Evolutionary conservation across 2,888 invertebrate species (phyloP).

Genomic region (Chelonus formosanus): DNA sequence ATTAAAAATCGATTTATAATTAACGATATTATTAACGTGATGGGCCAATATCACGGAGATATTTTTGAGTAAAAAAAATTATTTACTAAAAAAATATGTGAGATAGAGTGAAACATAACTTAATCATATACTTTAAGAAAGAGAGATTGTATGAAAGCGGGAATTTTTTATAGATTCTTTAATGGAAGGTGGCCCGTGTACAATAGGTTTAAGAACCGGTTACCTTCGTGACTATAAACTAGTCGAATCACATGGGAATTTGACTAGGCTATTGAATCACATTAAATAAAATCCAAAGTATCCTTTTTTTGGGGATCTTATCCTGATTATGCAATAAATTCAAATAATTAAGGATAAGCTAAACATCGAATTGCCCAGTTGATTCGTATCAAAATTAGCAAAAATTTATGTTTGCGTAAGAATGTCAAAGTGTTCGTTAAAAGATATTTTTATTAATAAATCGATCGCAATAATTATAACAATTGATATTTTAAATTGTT

Average conservation of each 20-base stretch:
- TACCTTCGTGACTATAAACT: conserved; percentile 16
- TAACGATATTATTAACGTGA: background rate
- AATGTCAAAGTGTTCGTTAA: too few species aligned
- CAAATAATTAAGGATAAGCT: background rate
- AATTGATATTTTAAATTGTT: too few species aligned
- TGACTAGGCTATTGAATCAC: conserved; percentile 2
- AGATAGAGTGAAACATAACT: too few species aligned
- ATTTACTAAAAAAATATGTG: too few species aligned
- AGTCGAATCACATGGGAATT: background rate
- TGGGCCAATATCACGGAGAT: background rate
- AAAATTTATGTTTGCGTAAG: too few species aligned
- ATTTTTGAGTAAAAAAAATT: too few species aligned
- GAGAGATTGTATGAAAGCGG: background rate
- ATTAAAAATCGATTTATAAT: background rate
- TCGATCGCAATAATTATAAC: too few species aligned
- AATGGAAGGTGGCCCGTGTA: background rate
- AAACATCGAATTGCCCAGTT: background rate
- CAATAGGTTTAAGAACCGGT: conserved; percentile 27
- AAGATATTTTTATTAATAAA: too few species aligned
- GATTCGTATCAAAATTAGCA: too few species aligned
- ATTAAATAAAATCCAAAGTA: background rate
- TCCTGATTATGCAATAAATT: background rate
- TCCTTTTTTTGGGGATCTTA: background rate
- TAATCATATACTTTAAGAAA: background rate
- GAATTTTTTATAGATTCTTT: conserved; percentile 9